Conservation (phyloP, 2,797 vertebrate species). For the Diplodus sargus region DNA sequence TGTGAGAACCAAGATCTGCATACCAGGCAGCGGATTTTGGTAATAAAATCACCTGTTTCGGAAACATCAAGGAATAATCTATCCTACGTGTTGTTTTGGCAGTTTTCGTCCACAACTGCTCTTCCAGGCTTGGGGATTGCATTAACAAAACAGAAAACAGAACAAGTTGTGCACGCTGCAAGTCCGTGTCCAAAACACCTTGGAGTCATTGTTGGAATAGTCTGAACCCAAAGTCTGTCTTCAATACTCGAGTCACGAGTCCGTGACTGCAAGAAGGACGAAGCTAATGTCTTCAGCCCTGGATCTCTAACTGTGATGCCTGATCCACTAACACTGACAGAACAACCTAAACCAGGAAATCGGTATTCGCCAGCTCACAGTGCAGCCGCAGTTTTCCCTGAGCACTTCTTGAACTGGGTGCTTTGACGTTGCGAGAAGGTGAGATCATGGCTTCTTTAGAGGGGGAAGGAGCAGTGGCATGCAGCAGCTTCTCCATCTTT, state of each 20-base stretch:
- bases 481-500: conserved; percentile 46
- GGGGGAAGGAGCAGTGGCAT: conserved; percentile 26
- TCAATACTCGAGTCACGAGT: conserved; percentile 16
- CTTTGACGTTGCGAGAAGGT: conserved; percentile 53
- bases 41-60: too few relatives aligned
- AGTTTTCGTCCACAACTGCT: neutral
- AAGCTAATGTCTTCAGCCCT: conserved; percentile 13
- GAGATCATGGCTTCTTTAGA: conserved; percentile 74
- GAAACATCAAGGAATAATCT: neutral
- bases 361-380: conserved; percentile 65
- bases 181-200: neutral
- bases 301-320: conserved; percentile 44
- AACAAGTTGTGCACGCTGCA: neutral
- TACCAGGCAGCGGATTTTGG: neutral
- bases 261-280: conserved; percentile 7
- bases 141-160: neutral
- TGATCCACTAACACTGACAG: conserved; percentile 31
- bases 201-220: neutral
- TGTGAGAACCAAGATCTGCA: neutral
- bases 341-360: conserved; percentile 36
- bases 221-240: conserved; percentile 10
- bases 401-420: conserved; percentile 81
- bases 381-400: conserved; percentile 85
- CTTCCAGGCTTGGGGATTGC: neutral
- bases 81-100: neutral